Evolutionary conservation across 1,140 invertebrate genomes (phyloP).

Genomic region (Cotesia vestalis): DNA sequence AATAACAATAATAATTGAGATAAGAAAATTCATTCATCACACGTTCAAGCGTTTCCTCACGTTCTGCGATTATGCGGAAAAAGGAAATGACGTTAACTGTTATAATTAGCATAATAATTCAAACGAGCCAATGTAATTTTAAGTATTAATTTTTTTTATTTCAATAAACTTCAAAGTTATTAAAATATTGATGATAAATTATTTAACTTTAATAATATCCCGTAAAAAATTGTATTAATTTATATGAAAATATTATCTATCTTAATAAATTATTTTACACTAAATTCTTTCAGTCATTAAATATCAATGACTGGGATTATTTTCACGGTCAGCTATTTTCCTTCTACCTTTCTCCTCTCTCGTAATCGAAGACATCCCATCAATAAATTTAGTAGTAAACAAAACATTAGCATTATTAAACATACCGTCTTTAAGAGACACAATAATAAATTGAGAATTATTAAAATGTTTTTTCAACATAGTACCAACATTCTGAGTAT

Average conservation of each 20-base stretch:
- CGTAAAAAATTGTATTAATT: no score
- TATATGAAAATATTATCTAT: no score
- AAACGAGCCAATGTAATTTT: no score
- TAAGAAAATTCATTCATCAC: background rate
- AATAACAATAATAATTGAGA: background rate
- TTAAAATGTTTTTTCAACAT: slow-evolving; percentile 96
- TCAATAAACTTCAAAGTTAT: no score
- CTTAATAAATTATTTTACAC: background rate
- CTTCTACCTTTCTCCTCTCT: slow-evolving; percentile 67
- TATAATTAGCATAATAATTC: background rate
- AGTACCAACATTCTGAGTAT: slow-evolving; percentile 98
- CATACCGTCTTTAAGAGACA: slow-evolving; percentile 99
- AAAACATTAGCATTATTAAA: slow-evolving; percentile 99
- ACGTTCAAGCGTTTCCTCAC: background rate
- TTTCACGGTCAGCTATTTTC: slow-evolving; percentile 30
- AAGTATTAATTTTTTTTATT: no score
- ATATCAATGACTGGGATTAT: background rate
- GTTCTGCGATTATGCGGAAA: no score
- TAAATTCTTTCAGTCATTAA: background rate
- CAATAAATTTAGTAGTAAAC: slow-evolving; percentile 93
- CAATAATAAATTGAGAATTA: slow-evolving; percentile 97
- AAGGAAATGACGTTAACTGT: no score
- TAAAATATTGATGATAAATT: no score
- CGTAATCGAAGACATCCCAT: slow-evolving; percentile 92
- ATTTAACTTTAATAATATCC: no score